These are phyloP conservation scores for Drosophila watanabei DNA, from an alignment of 1,140 invertebrate species.

Conservation along the genomic window DNA sequence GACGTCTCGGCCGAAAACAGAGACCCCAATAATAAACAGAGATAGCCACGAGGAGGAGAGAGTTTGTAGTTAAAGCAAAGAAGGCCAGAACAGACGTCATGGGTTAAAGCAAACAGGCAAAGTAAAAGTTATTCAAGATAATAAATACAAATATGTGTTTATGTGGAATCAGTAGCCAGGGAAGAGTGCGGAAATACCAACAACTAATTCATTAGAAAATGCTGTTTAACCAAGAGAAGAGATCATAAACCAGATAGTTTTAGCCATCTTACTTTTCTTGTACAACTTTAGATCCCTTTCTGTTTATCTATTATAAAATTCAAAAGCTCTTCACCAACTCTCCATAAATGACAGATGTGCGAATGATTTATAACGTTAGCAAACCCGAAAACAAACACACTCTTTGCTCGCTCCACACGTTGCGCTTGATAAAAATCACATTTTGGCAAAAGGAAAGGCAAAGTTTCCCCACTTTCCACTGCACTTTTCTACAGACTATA, in stretches of 20 bases:
- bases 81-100: slow-evolving; percentile 47
- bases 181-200: neutral
- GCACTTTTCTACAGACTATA: neutral
- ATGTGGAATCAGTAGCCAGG: neutral
- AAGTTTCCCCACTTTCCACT: slow-evolving; percentile 20
- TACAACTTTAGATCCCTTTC: neutral
- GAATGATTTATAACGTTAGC: slow-evolving; percentile 62
- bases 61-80: neutral
- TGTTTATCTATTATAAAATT: slow-evolving; percentile 23
- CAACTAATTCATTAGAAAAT: neutral
- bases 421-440: slow-evolving; percentile 81
- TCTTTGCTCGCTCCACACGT: slow-evolving; percentile 30
- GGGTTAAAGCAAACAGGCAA: slow-evolving; percentile 22
- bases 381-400: slow-evolving; percentile 34
- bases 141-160: slow-evolving; percentile 43
- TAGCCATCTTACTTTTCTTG: neutral
- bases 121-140: slow-evolving; percentile 49
- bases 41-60: slow-evolving; percentile 5
- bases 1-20: slow-evolving; percentile 37
- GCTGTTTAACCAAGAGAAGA: no score
- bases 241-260: neutral
- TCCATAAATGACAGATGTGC: slow-evolving; percentile 62
- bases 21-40: slow-evolving; percentile 22
- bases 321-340: slow-evolving; percentile 3
- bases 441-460: slow-evolving; percentile 42